Evolutionary conservation across 2,797 vertebrate species (phyloP), one percentile per base, ranked within the genome.

Genomic region (Hozukius guyotensis): DNA sequence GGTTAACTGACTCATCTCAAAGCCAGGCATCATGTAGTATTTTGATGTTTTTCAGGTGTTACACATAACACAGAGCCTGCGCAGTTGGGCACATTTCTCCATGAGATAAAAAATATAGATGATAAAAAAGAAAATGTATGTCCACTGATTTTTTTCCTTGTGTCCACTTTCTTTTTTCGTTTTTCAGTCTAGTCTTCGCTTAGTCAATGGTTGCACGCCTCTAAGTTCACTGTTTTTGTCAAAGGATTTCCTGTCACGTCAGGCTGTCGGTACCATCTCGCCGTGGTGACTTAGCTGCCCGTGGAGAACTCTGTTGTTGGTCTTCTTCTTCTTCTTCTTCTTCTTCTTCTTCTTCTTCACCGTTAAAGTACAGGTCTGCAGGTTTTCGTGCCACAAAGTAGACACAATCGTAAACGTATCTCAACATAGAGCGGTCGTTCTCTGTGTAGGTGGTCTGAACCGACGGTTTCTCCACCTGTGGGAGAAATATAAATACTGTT

Each of bases 361-460:
- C 92, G 38, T 92, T 94, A 86, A 85, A 91, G 81, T 85, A 79
- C 32, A 86, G 70, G 63, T 96, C 70, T 63, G 93, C 89, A 60
- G 98, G 99, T 93, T 99, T 99, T 82, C 97, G 96, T 66, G 96
- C 98, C 79, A 99, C 98, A 90, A 99, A 99, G 95, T 98, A 97
- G 78, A 99, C 96, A 4, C 98, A 99, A 93, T 99, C 99, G n/a
- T 99, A 99, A 90, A 98, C 93, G 85, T 99, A 99, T 91, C 97
- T 97, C 91, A 99, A 94, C 99, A 99, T 99, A 55, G 99, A 99
- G 80, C 96, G 95, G 52, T 97, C 96, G 61, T 99, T 99, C 94
- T 98, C 98, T 78, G 99, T 99, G 93, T 99, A 99, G n/a, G 98
- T 99, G 80, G 97, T 97, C 78, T 96, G 93, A 52, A 99, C 95